phyloP scores from a whole-genome alignment of 1,140 invertebrate genomes.

The Drosophila pachea region DNA sequence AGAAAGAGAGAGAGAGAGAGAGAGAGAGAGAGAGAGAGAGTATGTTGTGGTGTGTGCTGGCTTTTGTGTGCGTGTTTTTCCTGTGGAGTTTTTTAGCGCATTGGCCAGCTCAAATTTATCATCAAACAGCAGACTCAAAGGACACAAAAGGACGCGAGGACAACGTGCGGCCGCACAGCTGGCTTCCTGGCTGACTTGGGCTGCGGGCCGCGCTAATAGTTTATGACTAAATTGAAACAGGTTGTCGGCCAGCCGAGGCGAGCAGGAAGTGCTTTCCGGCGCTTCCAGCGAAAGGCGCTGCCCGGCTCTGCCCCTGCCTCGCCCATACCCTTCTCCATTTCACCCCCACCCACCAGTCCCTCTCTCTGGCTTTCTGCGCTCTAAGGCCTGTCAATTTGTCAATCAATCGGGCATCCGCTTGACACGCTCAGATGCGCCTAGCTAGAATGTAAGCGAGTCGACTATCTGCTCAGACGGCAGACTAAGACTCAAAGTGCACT shows the following conservation, averaged over 20 bases:
- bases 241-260: conserved; percentile 27
- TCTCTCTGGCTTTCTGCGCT: not conserved
- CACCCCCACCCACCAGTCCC: not conserved
- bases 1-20: not conserved
- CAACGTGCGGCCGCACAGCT: conserved; percentile 55
- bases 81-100: conserved; percentile 22
- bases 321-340: not conserved
- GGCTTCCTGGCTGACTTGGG: conserved; percentile 59
- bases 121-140: conserved; percentile 64
- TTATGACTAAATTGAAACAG: conserved; percentile 75
- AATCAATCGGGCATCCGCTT: conserved; percentile 37
- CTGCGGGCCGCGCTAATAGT: conserved; percentile 53
- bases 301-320: not conserved
- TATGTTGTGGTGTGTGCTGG: conserved; percentile 14
- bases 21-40: not conserved
- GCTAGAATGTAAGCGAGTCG: conserved; percentile 11
- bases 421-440: conserved; percentile 3
- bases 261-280: conserved; percentile 27
- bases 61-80: not conserved
- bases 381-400: conserved; percentile 54
- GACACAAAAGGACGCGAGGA: conserved; percentile 34
- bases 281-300: conserved; percentile 21
- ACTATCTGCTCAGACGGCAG: conserved; percentile 60
- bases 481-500: conserved; percentile 9
- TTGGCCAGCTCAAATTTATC: conserved; percentile 65